Evolutionary conservation across 2,888 invertebrate genomes (phyloP).

Genomic region (Acrocyrtus sp.): DNA sequence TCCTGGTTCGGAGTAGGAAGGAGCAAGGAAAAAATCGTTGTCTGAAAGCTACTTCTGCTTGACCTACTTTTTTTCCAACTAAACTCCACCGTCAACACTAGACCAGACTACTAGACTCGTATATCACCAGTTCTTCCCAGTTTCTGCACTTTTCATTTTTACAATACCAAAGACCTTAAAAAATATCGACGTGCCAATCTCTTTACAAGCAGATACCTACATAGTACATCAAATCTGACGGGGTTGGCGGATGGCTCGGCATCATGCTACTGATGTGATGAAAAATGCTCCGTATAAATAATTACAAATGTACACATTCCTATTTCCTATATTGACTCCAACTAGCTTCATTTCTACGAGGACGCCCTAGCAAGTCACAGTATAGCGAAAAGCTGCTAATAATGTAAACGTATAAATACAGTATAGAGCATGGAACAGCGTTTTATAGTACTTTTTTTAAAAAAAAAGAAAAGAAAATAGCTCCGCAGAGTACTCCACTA

Average conservation of each 20-base stretch:
- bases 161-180: background rate
- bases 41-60: constrained; percentile 1
- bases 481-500: too few relatives aligned
- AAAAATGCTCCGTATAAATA: background rate
- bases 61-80: constrained; percentile 41
- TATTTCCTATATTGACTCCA: background rate
- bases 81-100: background rate
- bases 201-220: too few relatives aligned
- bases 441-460: too few relatives aligned
- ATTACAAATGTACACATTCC: too few relatives aligned
- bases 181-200: too few relatives aligned
- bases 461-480: too few relatives aligned
- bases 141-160: background rate
- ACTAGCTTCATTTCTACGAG: background rate
- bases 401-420: too few relatives aligned
- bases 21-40: background rate
- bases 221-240: background rate
- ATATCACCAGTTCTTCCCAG: background rate
- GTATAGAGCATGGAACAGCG: too few relatives aligned
- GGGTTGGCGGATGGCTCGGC: background rate
- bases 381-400: too few relatives aligned
- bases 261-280: background rate
- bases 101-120: constrained; percentile 31
- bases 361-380: too few relatives aligned
- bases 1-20: background rate